A percentile compares a stretch with the other conserved stretches of the same genome.
These are phyloP conservation scores for Masticophis lateralis DNA, from an alignment of 2,797 vertebrate species.

Conservation along the genomic window DNA sequence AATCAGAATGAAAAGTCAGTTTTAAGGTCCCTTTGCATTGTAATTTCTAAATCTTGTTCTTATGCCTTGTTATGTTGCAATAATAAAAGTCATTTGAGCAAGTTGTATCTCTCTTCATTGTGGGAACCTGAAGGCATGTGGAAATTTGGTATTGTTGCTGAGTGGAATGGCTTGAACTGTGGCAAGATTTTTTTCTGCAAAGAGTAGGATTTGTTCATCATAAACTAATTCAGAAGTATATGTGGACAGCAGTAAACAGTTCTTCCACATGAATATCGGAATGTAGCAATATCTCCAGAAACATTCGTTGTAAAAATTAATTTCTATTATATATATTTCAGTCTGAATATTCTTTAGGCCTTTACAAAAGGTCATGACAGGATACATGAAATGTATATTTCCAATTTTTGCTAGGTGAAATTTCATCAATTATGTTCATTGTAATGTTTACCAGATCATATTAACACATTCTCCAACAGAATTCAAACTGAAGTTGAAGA, in stretches of 20 bases:
- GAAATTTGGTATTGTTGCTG: conserved; percentile 31
- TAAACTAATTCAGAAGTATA: conserved; percentile 41
- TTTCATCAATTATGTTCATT: conserved; percentile 18
- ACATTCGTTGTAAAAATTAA: conserved; percentile 49
- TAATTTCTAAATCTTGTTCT: conserved; percentile 64
- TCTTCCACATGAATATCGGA: not conserved
- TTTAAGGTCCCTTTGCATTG: conserved; percentile 60
- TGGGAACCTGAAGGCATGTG: conserved; percentile 46
- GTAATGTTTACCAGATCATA: conserved; percentile 2
- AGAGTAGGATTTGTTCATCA: conserved; percentile 27
- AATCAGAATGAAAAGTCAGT: conserved; percentile 52
- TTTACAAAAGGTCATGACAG: conserved; percentile 55
- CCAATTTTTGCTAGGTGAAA: not conserved
- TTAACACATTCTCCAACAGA: conserved; percentile 25
- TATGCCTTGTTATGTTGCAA: conserved; percentile 63
- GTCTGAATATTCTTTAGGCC: conserved; percentile 30
- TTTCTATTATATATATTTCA: conserved; percentile 44
- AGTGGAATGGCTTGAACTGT: not conserved
- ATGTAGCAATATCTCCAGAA: conserved; percentile 33
- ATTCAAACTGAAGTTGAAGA: conserved; percentile 12
- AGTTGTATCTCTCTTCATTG: conserved; percentile 61
- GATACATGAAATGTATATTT: conserved; percentile 28
- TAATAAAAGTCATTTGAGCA: conserved; percentile 65
- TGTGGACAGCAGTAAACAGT: conserved; percentile 33
- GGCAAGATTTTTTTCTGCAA: conserved; percentile 25